Evolutionary conservation across 2,113 vertebrate species (phyloP).

Genomic region (Setophaga coronata): DNA sequence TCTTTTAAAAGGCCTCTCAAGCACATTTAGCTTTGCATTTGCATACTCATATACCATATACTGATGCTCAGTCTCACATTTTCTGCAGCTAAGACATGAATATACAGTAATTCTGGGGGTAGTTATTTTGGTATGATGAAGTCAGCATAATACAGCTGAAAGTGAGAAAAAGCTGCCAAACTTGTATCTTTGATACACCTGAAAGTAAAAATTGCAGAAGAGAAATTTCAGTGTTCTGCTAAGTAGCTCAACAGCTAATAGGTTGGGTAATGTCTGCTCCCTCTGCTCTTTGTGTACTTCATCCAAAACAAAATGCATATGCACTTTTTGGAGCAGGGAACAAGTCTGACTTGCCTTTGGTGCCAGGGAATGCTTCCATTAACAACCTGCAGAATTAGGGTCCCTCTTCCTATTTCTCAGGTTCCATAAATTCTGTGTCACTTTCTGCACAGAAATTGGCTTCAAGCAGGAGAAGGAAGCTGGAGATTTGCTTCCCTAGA

Average conservation of each 20-base stretch:
- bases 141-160: background rate
- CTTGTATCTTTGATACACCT: background rate
- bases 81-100: background rate
- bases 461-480: background rate
- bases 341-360: background rate
- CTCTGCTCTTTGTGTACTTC: background rate
- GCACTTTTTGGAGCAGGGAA: background rate
- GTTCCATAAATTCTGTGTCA: background rate
- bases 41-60: background rate
- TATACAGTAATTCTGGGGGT: background rate
- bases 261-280: background rate
- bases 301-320: background rate
- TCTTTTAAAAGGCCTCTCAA: background rate
- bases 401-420: background rate
- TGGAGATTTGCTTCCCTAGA: background rate
- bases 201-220: background rate
- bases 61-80: background rate
- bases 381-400: background rate
- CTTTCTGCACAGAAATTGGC: background rate
- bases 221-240: slow-evolving; percentile 1
- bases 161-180: slow-evolving; percentile 16
- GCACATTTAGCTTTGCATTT: background rate
- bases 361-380: background rate
- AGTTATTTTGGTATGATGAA: background rate
- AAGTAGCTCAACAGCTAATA: background rate